Percentiles rank a stretch among this genome's conserved stretches.
Evolutionary conservation across 2,113 vertebrate species (phyloP).

Genomic region (Scopus umbretta): DNA sequence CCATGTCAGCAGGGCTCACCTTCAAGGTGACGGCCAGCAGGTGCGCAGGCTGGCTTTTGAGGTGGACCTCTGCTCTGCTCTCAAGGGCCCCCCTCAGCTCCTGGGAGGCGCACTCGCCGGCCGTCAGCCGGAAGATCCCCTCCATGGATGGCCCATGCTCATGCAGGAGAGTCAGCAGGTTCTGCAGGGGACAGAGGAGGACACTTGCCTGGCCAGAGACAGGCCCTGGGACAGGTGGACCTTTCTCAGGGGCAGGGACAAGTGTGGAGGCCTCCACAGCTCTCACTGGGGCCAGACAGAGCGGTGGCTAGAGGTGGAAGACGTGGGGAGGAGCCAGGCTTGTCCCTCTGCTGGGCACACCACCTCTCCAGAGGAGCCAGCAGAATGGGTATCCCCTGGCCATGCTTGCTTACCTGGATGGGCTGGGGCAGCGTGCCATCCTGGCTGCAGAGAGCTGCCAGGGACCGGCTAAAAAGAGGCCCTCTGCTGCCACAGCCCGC

Average conservation of each 20-base stretch:
- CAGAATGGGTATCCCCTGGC: too few species aligned
- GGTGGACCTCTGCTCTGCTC: too few species aligned
- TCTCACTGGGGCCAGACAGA: neutral
- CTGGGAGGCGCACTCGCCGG: fast-evolving
- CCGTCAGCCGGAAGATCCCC: neutral
- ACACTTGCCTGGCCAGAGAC: neutral
- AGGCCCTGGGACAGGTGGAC: neutral
- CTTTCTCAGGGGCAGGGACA: too few species aligned
- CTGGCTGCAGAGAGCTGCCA: neutral
- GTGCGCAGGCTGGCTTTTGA: neutral
- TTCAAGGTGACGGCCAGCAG: neutral
- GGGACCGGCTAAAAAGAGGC: neutral
- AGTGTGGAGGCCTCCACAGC: too few species aligned
- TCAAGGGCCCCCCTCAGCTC: neutral
- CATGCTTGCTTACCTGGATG: neutral
- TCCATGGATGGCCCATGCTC: neutral
- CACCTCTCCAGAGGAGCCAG: neutral
- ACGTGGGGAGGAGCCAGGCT: neutral
- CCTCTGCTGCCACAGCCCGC: neutral
- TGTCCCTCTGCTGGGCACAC: neutral
- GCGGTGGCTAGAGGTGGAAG: neutral
- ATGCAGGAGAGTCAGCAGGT: neutral
- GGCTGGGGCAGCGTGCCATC: neutral
- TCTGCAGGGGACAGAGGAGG: neutral
- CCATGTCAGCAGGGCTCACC: neutral